A percentile compares a stretch with the other conserved stretches of the same genome.
Conservation (phyloP, 2,113 vertebrate genomes). For the Heptranchias perlo region DNA sequence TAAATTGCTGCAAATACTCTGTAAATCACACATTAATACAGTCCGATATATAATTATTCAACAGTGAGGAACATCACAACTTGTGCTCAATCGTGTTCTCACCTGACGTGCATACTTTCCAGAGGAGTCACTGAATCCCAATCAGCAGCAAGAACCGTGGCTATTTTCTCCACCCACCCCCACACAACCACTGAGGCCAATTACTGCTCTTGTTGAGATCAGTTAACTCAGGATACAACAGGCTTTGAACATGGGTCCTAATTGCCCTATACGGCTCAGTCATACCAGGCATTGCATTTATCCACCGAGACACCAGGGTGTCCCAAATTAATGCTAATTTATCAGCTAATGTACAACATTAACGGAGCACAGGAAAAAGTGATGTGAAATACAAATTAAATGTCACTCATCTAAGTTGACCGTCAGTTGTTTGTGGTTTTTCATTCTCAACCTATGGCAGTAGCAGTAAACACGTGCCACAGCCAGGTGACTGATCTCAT, state of each 20-base stretch:
- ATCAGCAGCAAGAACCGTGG: background rate
- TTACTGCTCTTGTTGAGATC: background rate
- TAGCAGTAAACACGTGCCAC: background rate
- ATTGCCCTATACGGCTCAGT: background rate
- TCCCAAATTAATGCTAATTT: background rate
- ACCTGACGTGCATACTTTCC: background rate
- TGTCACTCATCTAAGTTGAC: background rate
- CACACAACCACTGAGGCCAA: background rate
- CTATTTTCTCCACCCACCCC: background rate
- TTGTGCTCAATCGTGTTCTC: background rate
- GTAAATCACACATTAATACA: background rate
- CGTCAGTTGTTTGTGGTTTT: background rate
- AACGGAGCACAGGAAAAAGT: background rate
- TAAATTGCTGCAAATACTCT: background rate
- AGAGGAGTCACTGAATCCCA: background rate
- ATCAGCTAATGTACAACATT: background rate
- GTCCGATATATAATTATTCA: background rate
- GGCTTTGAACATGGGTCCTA: background rate
- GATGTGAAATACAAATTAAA: background rate
- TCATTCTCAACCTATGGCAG: background rate
- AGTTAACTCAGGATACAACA: background rate
- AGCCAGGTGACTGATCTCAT: background rate
- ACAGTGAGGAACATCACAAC: background rate
- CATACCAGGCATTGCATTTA: background rate
- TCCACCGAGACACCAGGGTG: background rate